A percentile compares a stretch with the other conserved stretches of the same genome.
Evolutionary conservation across 2,113 vertebrate genomes (phyloP).

Genomic region (Perca schrenkii): DNA sequence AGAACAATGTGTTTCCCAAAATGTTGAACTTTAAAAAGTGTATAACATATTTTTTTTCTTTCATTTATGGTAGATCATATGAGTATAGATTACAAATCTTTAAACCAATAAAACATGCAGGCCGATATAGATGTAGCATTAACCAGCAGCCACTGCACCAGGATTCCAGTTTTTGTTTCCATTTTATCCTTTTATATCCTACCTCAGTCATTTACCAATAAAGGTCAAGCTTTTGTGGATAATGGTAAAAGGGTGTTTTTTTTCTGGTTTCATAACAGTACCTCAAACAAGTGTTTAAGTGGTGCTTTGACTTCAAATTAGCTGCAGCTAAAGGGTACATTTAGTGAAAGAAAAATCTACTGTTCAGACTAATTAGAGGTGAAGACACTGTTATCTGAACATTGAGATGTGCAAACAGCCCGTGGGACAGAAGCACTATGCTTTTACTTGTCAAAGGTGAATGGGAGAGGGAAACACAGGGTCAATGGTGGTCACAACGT

Average conservation of each 20-base stretch:
- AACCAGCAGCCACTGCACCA: not conserved
- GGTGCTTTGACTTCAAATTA: constrained; percentile 25
- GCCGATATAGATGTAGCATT: no score
- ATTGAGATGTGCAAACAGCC: constrained; percentile 10
- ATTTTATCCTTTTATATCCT: not conserved
- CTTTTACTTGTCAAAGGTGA: constrained; percentile 21
- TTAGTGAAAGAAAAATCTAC: constrained; percentile 25
- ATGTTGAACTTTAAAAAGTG: not conserved
- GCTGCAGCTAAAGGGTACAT: not conserved
- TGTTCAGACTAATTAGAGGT: constrained; percentile 22
- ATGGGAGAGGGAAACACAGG: not conserved
- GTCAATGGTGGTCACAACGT: not conserved
- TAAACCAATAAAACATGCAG: not conserved
- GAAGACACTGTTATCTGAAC: constrained; percentile 18
- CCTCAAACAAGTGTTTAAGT: not conserved
- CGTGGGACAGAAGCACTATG: not conserved
- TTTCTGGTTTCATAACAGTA: constrained; percentile 8
- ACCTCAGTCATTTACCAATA: not conserved
- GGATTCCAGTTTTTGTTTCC: not conserved
- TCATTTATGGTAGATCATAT: not conserved
- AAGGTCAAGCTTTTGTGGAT: not conserved
- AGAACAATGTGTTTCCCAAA: not conserved
- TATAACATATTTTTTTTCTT: not conserved
- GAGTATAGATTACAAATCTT: not conserved
- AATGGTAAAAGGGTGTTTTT: not conserved